Evolutionary conservation across 2,888 invertebrate species (phyloP), one percentile per base, ranked within the genome.

Genomic region (Barypeithes pellucidus): DNA sequence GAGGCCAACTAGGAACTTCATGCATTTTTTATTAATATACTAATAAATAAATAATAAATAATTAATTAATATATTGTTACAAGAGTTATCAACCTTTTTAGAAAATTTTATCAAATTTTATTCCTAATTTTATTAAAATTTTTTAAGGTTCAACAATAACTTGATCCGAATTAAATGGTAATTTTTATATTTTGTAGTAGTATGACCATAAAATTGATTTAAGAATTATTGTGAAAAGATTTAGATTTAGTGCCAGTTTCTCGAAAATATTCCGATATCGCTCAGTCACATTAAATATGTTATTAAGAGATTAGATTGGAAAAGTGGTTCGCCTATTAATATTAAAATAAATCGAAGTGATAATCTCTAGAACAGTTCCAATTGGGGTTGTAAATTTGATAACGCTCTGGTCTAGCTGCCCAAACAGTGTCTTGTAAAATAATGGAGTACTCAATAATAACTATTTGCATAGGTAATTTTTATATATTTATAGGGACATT

Each of bases 371-470:
- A 39, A 39, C 1, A 39, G 9, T 39, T 39, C 1, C 11, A n/a
- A 39, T 39, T 39, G 11, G 39, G 39, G 39, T 11, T 39, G 39
- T 12, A n/a, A n/a, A n/a, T 39, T 39, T 39, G 36, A 2, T 36
- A n/a, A 8, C 12, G 12, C 12, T 39, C 12, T 39, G n/a, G 39
- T 3, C n/a, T 39, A 12, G 3, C 12, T 39, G 9, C 39, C 12
- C n/a, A 12, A n/a, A 2, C 9, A 39, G 39, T 39, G 39, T 12
- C 12, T 4, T 39, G 11, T n/a, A 39, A 39, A 39, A 39, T 39
- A 39, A 39, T 39, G 39, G 39, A 39, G n/a, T 39, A 39, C 39
- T 4, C 39, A 39, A 39, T 39, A 39, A 39, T 39, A n/a, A 39
- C 39, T n/a, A n/a, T 39, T 12, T 5, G 11, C n/a, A 12, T 39